Base-by-base conservation (phyloP, 2,797 vertebrate species). In the Pangasius macronema region DNA sequence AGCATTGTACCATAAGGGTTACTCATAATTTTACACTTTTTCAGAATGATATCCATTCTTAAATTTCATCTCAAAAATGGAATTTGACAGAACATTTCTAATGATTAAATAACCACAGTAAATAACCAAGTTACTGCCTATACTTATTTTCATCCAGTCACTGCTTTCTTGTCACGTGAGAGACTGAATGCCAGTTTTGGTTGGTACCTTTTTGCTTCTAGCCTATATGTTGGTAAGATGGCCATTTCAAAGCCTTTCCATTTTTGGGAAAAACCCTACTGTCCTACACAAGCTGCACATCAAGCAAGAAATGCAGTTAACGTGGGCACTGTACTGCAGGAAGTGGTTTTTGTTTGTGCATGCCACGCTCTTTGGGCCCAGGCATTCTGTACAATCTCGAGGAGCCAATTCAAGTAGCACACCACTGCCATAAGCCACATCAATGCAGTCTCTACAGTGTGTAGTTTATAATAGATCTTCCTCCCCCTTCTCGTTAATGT, bases 391-490 rank as follows among this genome's bases (percentile, higher is more conserved):
- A 27, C 63, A 70, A 79, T 51, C 39, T 70, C 61, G 33, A 80
- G 82, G 6, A 84, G 83, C 76, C 68, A 87, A 79, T 49, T 82
- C 46, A 55, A 83, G 72, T 70, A 85, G 72, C 33, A 6, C 63
- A 91, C 88, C 89, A 70, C 90, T 88, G 87, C 89, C 87, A 91
- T 86, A 92, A 90, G 90, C 93, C 93, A 94, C 94, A 93, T 94
- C 92, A 92, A 89, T 90, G 65, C 86, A 79, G 88, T 87, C 91
- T 89, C 92, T 90, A 88, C 87, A 90, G 39, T 46, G 89, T 88
- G 94, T 93, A 93, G 92, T 94, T 94, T 91, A 86, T 92, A 93
- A 94, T 93, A 94, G 89, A 92, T 90, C 87, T 70, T 65, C 82
- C 30, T 67, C 57, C 72, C 59, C 85, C 55, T 46, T 79, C 49